These are phyloP conservation scores for Ostrea denselamellosa DNA, from an alignment of 1,140 invertebrate species.

Conservation along the genomic window DNA sequence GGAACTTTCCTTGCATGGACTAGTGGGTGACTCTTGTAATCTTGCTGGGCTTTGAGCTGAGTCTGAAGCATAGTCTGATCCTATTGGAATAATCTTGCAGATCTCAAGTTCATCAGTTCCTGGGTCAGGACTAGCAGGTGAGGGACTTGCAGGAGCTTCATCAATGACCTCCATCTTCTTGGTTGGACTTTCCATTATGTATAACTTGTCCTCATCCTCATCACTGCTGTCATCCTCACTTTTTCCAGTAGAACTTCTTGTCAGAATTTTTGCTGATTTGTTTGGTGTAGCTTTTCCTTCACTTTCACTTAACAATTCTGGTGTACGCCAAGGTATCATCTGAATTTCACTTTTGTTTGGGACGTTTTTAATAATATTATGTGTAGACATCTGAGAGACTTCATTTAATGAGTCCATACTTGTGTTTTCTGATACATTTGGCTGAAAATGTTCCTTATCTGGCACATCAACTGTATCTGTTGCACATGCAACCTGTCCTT, in stretches of 20 bases:
- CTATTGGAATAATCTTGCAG: slow-evolving; percentile 35
- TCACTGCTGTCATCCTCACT: slow-evolving; percentile 29
- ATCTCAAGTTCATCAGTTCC: neutral
- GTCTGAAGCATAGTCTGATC: neutral
- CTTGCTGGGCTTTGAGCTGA: neutral
- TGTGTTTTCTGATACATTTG: neutral
- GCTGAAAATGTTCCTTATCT: neutral
- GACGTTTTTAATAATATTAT: neutral
- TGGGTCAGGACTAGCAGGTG: neutral
- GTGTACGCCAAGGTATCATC: slow-evolving; percentile 8
- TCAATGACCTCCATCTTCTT: slow-evolving; percentile 15
- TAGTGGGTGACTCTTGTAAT: slow-evolving; percentile 16
- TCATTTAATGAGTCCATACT: neutral
- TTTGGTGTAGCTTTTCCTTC: neutral
- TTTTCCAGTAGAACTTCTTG: neutral
- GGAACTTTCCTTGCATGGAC: neutral
- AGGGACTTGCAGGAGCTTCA: slow-evolving; percentile 43
- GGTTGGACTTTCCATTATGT: neutral
- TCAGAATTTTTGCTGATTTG: neutral
- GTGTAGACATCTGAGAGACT: neutral
- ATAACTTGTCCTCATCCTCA: neutral
- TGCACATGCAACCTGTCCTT: neutral
- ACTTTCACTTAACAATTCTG: neutral
- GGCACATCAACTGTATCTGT: neutral
- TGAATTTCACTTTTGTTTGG: neutral